Conservation (phyloP, 2,888 invertebrate species). For the Tillus elongatus region DNA sequence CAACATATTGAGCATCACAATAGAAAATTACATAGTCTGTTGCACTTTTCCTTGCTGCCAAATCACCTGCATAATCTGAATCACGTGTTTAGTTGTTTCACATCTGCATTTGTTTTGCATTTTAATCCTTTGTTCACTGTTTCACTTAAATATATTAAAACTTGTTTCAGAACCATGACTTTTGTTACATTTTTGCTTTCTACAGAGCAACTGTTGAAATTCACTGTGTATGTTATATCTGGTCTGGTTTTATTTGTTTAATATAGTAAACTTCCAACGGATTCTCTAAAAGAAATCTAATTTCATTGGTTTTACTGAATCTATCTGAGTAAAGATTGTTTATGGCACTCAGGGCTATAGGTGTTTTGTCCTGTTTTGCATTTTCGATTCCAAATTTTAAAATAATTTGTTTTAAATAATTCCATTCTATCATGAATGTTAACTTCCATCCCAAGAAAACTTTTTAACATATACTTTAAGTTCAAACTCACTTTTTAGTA, state of each 20-base stretch:
- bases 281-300: background rate
- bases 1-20: conserved; percentile 10
- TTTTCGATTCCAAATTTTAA: background rate
- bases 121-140: background rate
- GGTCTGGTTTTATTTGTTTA: background rate
- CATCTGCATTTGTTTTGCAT: background rate
- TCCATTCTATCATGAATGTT: background rate
- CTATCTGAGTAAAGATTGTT: background rate
- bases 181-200: background rate
- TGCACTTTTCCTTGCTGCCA: conserved; percentile 17
- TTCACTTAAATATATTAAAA: background rate
- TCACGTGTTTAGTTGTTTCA: conserved; percentile 6
- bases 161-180: background rate
- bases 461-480: background rate
- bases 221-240: background rate
- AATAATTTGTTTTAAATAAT: background rate
- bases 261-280: background rate
- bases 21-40: conserved; percentile 12
- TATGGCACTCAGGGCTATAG: background rate
- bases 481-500: background rate
- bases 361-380: background rate
- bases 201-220: background rate
- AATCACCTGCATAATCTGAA: conserved; percentile 13
- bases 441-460: background rate
- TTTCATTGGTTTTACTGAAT: background rate